phyloP scores from a whole-genome alignment of 2,113 vertebrate genomes.

The Vireo altiloquus region DNA sequence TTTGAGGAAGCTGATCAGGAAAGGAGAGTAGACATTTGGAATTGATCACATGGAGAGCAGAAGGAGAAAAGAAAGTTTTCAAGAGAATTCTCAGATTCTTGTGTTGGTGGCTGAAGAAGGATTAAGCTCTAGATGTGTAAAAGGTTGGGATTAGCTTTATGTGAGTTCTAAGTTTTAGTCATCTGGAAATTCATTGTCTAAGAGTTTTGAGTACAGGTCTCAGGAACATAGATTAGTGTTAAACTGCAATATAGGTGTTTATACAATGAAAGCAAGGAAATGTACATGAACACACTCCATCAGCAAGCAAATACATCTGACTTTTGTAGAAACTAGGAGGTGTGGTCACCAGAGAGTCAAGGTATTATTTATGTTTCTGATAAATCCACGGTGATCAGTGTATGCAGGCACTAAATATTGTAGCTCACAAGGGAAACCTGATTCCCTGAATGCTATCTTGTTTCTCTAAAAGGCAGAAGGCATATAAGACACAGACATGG shows the following conservation, averaged over 20 bases:
- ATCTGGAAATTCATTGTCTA: neutral
- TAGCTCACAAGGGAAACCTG: neutral
- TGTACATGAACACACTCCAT: neutral
- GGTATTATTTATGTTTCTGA: neutral
- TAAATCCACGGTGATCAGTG: neutral
- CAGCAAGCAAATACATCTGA: neutral
- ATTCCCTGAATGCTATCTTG: neutral
- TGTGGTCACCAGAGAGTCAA: neutral
- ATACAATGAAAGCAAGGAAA: neutral
- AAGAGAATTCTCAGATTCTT: neutral
- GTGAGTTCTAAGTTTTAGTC: neutral
- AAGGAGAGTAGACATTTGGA: neutral
- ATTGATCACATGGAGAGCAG: neutral
- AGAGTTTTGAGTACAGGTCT: neutral
- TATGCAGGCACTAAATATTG: neutral
- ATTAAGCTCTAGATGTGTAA: neutral
- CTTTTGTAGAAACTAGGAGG: neutral
- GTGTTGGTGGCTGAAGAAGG: neutral
- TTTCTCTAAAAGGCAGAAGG: neutral
- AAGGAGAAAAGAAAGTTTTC: neutral
- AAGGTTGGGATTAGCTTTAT: neutral
- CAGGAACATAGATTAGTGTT: neutral
- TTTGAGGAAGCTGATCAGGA: neutral
- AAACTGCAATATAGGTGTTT: neutral
- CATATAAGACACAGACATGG: neutral